phyloP scores from a whole-genome alignment of 2,888 invertebrate species.

The Xestoiulus laeticollis region DNA sequence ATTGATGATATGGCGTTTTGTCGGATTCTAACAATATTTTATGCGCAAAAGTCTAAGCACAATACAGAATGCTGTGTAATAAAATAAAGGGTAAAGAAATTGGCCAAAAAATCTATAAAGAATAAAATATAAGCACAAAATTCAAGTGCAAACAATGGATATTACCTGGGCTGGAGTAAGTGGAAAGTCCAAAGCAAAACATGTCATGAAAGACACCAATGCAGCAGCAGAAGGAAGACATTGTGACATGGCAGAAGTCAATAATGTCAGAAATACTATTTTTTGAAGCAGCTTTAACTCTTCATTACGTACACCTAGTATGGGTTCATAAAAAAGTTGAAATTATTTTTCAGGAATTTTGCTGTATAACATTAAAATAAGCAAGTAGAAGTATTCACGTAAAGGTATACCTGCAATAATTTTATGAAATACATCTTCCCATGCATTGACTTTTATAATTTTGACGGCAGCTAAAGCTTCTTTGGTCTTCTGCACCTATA shows the following conservation, averaged over 20 bases:
- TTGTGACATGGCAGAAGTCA: slow-evolving; percentile 45
- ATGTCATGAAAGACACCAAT: slow-evolving; percentile 46
- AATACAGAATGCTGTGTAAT: too few relatives aligned
- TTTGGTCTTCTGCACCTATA: slow-evolving; percentile 68
- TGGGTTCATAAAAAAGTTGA: neutral
- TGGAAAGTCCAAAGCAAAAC: slow-evolving; percentile 46
- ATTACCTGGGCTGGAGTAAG: slow-evolving; percentile 45
- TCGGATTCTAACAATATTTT: too few relatives aligned
- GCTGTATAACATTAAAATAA: neutral
- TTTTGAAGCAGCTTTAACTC: slow-evolving; percentile 48
- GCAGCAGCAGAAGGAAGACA: slow-evolving; percentile 51
- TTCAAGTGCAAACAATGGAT: neutral
- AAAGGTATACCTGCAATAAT: slow-evolving; percentile 66
- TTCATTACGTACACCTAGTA: slow-evolving; percentile 8
- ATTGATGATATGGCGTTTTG: too few relatives aligned
- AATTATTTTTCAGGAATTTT: neutral
- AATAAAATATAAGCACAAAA: neutral
- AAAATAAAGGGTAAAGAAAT: too few relatives aligned
- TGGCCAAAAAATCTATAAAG: neutral
- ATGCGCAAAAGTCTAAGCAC: too few relatives aligned
- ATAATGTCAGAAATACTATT: slow-evolving; percentile 46
- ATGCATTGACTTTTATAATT: slow-evolving; percentile 73
- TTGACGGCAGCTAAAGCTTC: slow-evolving; percentile 71
- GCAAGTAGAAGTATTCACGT: slow-evolving; percentile 45
- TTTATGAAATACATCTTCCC: slow-evolving; percentile 71